These are phyloP conservation scores for Hyles lineata DNA, from an alignment of 2,888 invertebrate species.

Conservation along the genomic window DNA sequence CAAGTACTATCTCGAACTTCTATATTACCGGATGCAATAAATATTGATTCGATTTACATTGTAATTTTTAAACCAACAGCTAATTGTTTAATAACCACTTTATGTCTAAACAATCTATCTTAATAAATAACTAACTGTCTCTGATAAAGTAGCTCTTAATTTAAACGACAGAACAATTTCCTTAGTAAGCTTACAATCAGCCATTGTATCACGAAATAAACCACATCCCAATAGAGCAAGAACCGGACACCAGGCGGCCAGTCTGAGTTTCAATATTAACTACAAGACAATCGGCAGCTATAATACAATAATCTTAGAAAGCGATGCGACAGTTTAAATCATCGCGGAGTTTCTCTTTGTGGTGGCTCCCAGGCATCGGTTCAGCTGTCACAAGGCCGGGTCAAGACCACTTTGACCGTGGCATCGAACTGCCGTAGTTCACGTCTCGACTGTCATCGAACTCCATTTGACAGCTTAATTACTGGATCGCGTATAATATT, in stretches of 20 bases:
- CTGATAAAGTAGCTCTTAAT: too few species aligned
- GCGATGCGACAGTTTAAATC: constrained; percentile 26
- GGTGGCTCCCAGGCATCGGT: constrained; percentile 51
- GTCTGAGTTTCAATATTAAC: not conserved
- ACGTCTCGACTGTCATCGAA: constrained; percentile 59
- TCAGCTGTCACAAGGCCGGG: constrained; percentile 55
- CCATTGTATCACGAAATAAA: not conserved
- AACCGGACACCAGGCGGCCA: not conserved
- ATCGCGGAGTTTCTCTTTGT: constrained; percentile 24
- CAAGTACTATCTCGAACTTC: not conserved
- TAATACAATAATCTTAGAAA: constrained; percentile 26
- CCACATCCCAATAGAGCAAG: not conserved
- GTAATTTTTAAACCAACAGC: not conserved
- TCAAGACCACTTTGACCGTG: constrained; percentile 71
- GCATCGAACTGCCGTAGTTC: constrained; percentile 56
- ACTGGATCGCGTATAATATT: constrained; percentile 16
- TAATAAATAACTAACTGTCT: not conserved
- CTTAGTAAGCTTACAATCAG: not conserved
- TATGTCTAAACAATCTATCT: not conserved
- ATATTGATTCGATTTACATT: not conserved
- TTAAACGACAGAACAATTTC: not conserved
- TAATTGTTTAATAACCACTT: constrained; percentile 3
- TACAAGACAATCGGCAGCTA: not conserved
- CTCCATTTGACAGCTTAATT: constrained; percentile 50
- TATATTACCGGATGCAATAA: not conserved